Evolutionary conservation across 2,797 vertebrate species (phyloP).

Genomic region (Lophotriccus pileatus): DNA sequence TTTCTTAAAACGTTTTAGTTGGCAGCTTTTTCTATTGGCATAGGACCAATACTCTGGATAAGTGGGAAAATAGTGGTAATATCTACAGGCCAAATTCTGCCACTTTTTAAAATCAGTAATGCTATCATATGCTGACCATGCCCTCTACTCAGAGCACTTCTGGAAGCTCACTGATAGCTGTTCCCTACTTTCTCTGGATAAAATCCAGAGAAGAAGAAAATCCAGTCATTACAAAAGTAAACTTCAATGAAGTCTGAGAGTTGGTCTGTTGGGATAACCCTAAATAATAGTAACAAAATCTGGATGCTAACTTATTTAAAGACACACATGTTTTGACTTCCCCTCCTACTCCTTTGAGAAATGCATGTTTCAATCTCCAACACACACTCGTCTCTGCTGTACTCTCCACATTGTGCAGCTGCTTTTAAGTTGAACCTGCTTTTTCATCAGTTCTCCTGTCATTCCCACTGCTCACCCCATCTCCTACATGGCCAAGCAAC

Average conservation of each 20-base stretch:
- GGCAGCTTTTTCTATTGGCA: constrained; percentile 18
- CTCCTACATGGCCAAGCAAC: not conserved
- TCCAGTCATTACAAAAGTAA: not conserved
- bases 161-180: not conserved
- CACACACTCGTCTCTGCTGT: not conserved
- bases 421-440: not conserved
- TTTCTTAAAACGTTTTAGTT: constrained; percentile 17
- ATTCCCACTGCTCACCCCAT: not conserved
- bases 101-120: not conserved
- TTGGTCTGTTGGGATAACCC: not conserved
- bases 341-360: not conserved
- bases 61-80: not conserved
- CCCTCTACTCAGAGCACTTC: not conserved
- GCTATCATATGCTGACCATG: not conserved
- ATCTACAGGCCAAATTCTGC: constrained; percentile 7
- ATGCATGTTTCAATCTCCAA: not conserved
- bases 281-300: not conserved
- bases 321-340: accelerated
- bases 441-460: not conserved
- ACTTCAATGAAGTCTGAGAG: not conserved
- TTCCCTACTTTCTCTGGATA: not conserved
- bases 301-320: not conserved
- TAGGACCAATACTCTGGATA: not conserved
- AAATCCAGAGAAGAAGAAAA: not conserved
- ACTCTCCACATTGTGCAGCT: not conserved